phyloP scores from a whole-genome alignment of 37 sponge, comb jelly and placozoan genomes.

The Ephydatia muelleri region DNA sequence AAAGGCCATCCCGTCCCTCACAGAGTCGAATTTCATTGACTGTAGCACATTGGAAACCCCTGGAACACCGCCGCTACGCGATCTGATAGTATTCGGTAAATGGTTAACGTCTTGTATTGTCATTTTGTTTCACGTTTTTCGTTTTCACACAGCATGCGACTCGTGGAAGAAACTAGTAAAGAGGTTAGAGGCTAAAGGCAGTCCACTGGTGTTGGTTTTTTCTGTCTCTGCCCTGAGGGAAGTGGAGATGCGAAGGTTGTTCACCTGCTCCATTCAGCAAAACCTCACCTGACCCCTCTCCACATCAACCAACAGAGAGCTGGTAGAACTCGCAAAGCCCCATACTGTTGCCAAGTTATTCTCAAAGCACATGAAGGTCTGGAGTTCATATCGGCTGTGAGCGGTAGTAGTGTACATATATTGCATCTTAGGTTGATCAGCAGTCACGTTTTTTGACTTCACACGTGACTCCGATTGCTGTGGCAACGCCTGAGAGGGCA shows the following conservation, averaged over 20 bases:
- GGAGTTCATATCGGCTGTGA: neutral
- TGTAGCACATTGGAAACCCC: neutral
- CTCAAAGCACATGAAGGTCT: conserved; percentile 28
- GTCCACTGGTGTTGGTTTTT: conserved; percentile 8
- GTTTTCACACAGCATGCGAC: no score
- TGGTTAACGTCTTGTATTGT: neutral
- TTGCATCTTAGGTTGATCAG: neutral
- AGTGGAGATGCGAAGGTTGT: conserved; percentile 11
- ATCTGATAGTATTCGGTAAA: neutral
- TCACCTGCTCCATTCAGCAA: neutral
- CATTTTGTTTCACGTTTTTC: neutral
- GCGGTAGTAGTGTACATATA: neutral
- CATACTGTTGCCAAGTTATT: conserved; percentile 21
- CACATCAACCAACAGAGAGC: neutral
- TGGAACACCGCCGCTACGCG: no score
- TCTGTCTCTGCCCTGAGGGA: conserved; percentile 8
- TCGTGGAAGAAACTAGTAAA: neutral
- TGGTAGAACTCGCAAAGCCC: neutral
- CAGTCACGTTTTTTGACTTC: conserved; percentile 2
- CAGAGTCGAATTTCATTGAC: conserved; percentile 2
- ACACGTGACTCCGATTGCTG: conserved; percentile 19
- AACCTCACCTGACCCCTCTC: no score
- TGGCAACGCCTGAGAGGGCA: conserved; percentile 24
- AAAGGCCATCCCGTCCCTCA: neutral
- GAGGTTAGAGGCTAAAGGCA: neutral